These are phyloP conservation scores for Tipula unca DNA, from an alignment of 2,888 invertebrate genomes.

Conservation along the genomic window DNA sequence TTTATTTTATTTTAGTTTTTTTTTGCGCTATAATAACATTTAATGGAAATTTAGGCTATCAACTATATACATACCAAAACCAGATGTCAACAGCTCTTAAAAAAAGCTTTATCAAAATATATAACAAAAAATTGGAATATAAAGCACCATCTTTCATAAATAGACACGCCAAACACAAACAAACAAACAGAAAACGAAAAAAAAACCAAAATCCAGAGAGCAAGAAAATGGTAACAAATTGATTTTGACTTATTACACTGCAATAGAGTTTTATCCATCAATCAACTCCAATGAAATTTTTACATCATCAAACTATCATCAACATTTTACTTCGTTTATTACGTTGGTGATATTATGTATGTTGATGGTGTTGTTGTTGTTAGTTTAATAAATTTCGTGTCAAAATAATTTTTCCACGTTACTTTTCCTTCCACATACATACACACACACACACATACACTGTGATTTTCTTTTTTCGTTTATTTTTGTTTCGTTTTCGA, in stretches of 20 bases:
- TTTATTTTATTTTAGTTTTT: not conserved
- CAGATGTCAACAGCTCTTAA: conserved; percentile 14
- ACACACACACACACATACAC: too few relatives aligned
- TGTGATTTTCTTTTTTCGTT: not conserved
- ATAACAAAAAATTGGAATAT: not conserved
- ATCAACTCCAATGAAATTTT: not conserved
- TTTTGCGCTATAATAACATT: not conserved
- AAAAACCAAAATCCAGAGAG: not conserved
- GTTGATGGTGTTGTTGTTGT: not conserved
- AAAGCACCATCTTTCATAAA: conserved; percentile 8
- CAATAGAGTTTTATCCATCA: conserved; percentile 8
- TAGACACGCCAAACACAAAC: not conserved
- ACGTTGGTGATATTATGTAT: not conserved
- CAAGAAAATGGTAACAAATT: not conserved
- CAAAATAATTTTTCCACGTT: not conserved
- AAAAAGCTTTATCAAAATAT: not conserved
- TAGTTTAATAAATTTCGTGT: not conserved
- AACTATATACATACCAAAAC: not conserved
- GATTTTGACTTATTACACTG: not conserved
- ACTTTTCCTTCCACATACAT: too few relatives aligned
- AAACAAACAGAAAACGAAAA: not conserved
- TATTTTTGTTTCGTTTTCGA: not conserved
- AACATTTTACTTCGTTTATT: not conserved
- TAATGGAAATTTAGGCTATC: not conserved
- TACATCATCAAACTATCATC: conserved; percentile 8